Evolutionary conservation across 30 jellyfish, hydroid and myxozoan species (phyloP).

Genomic region (Nemopilema nomurai): DNA sequence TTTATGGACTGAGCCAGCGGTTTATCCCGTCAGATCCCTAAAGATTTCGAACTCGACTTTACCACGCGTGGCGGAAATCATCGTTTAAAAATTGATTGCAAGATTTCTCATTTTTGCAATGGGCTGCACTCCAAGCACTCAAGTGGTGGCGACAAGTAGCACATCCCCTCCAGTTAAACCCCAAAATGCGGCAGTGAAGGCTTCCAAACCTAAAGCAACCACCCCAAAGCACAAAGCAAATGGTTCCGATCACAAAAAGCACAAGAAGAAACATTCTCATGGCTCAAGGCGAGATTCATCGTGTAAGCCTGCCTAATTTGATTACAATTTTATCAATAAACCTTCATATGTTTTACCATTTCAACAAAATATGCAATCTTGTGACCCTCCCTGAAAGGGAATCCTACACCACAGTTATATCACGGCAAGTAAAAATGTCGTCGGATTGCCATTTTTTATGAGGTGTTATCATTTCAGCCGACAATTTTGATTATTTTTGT

Average conservation of each 20-base stretch:
- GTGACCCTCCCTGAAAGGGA: neutral
- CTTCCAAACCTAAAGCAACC: constrained; percentile 17
- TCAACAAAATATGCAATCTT: neutral
- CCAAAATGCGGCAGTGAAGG: neutral
- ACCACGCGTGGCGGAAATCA: neutral
- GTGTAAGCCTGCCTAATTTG: constrained; percentile 13
- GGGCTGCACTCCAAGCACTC: constrained; percentile 54
- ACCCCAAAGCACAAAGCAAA: constrained; percentile 9
- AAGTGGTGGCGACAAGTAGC: constrained; percentile 7
- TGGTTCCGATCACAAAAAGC: constrained; percentile 30
- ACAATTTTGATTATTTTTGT: no score
- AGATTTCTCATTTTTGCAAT: neutral
- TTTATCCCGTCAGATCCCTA: neutral
- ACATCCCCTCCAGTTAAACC: constrained; percentile 16
- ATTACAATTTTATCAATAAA: neutral
- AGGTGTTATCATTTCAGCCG: neutral
- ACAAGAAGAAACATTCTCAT: constrained; percentile 26
- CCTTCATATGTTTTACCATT: neutral
- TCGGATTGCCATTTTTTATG: neutral
- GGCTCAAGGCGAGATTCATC: constrained; percentile 42
- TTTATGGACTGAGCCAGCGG: neutral
- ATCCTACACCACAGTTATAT: neutral
- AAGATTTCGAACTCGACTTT: neutral
- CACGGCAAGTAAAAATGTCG: neutral
- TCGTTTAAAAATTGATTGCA: neutral